Conservation (phyloP, 2,113 vertebrate species). For the Plestiodon gilberti region DNA sequence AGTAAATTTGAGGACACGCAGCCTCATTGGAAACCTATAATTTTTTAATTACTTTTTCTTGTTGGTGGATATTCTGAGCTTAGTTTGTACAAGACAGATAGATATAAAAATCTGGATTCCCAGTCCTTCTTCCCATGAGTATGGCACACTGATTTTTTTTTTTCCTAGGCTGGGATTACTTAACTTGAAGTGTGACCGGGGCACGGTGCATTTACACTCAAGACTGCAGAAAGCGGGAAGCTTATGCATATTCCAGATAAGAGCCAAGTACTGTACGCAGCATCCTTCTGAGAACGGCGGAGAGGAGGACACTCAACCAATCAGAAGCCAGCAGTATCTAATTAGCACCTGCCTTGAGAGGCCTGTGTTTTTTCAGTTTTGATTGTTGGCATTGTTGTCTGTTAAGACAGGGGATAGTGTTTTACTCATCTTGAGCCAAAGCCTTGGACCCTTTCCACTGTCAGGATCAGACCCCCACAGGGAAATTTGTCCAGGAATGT, state of each 20-base stretch:
- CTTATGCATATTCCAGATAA: constrained; percentile 43
- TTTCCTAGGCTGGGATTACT: constrained; percentile 47
- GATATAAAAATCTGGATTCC: constrained; percentile 42
- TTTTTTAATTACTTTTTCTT: constrained; percentile 65
- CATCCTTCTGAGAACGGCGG: constrained; percentile 51
- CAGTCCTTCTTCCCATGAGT: constrained; percentile 49
- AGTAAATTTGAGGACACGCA: constrained; percentile 56
- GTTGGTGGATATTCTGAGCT: constrained; percentile 56
- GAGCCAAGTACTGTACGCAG: constrained; percentile 38
- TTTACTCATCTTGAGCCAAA: neutral
- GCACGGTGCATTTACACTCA: constrained; percentile 59
- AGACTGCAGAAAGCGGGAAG: constrained; percentile 49
- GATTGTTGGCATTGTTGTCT: neutral
- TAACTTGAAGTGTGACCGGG: constrained; percentile 63
- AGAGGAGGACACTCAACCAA: constrained; percentile 55
- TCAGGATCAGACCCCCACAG: neutral
- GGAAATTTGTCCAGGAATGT: neutral
- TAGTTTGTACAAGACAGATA: neutral
- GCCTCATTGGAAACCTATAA: constrained; percentile 49
- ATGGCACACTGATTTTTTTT: neutral
- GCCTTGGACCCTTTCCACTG: neutral
- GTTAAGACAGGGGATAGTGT: neutral
- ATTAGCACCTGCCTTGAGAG: constrained; percentile 26
- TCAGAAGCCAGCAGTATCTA: constrained; percentile 49
- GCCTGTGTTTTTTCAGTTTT: neutral